These are phyloP conservation scores for Tetanocera ferruginea DNA, from an alignment of 2,888 invertebrate genomes.

Conservation along the genomic window DNA sequence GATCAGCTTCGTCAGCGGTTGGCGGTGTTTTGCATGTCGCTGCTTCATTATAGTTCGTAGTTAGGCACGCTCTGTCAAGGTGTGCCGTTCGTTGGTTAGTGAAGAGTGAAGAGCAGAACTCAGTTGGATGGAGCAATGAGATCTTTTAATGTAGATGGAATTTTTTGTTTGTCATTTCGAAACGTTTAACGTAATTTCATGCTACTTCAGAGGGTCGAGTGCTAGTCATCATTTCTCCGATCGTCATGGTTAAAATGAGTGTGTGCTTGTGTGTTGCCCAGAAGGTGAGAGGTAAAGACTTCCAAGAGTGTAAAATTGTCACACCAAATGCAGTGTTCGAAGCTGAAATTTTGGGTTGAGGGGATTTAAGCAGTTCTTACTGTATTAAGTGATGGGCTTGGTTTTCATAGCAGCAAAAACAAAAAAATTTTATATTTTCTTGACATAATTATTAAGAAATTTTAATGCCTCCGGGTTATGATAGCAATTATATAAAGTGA, in stretches of 20 bases:
- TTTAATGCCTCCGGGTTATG: background rate
- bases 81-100: background rate
- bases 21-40: conserved; percentile 15
- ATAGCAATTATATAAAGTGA: background rate
- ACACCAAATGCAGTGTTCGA: background rate
- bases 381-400: background rate
- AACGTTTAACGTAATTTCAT: background rate
- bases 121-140: background rate
- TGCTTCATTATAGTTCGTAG: background rate
- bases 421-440: too few species aligned
- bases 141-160: background rate
- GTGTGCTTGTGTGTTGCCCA: background rate
- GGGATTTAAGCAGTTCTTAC: background rate
- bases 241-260: background rate
- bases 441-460: background rate
- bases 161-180: background rate
- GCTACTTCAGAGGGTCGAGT: conserved; percentile 12
- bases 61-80: background rate
- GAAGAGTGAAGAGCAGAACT: background rate
- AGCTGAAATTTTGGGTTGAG: background rate
- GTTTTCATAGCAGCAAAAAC: background rate
- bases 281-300: background rate
- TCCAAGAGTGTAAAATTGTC: background rate
- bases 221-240: background rate
- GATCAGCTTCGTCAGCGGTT: conserved; percentile 6